Percentiles rank a stretch among this genome's conserved stretches.
phyloP scores from a whole-genome alignment of 2,888 invertebrate genomes.

The Epistrophella euchroma region DNA sequence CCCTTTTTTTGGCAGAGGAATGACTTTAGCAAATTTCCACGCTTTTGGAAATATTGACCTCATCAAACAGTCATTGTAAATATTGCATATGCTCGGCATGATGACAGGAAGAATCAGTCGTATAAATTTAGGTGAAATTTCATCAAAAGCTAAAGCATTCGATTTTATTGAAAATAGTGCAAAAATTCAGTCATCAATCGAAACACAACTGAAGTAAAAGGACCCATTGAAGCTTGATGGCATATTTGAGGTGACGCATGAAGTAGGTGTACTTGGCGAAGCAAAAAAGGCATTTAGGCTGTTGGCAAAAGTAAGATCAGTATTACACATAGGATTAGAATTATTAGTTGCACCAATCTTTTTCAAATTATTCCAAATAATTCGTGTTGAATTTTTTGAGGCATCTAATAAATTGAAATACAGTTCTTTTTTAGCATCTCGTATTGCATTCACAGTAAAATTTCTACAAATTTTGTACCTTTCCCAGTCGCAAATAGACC shows the following conservation, averaged over 20 bases:
- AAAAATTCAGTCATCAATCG: background rate
- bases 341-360: background rate
- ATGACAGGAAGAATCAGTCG: background rate
- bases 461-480: background rate
- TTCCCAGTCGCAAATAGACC: background rate
- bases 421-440: background rate
- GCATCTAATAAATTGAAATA: background rate
- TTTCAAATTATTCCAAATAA: background rate
- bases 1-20: background rate
- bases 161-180: background rate
- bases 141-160: background rate
- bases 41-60: background rate
- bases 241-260: background rate
- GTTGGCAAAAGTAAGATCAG: background rate
- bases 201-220: background rate
- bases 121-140: background rate
- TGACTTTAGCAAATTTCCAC: background rate
- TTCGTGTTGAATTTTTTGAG: background rate
- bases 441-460: background rate
- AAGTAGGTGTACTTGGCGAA: background rate
- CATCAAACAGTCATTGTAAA: no score
- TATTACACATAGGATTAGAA: background rate
- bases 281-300: background rate
- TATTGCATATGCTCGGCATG: background rate
- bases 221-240: background rate